Base-by-base conservation (phyloP, 2,113 vertebrate genomes). In the Rattus rattus region DNA sequence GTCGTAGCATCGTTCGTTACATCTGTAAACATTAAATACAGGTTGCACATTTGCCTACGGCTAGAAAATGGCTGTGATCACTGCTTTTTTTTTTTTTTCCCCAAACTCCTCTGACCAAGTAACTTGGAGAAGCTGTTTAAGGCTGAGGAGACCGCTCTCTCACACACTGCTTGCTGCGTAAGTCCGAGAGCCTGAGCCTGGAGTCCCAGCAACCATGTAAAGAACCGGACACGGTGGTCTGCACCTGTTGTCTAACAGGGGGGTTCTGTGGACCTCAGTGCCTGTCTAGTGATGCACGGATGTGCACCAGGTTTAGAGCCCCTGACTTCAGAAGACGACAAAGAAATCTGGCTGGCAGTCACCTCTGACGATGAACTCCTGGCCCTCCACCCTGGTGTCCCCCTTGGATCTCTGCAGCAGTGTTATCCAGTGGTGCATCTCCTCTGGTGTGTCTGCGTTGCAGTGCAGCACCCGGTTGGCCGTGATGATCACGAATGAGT, bases 401-500 rank as follows among this genome's bases (percentile, higher is more conserved):
- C 99, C 99, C 94, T 99, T 99, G 70, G 99, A 99, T 72, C 99
- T 98, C 97, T 99, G 99, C 85, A 99, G 99, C 97, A 99, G 98
- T 0, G 99, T 99, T 96, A 99, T 99, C 99, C 99, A 99, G 98
- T 99, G 99, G 96, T 99, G 99, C 99, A 99, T 99, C 98, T 99
- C 99, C 97, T 99, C 99, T 0, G 99, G 99, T 0, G 99, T 99
- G 97, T 99, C 99, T 0, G 99, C 99, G 85, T 99, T 99, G 97
- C 99, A 99, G 98, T 99, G 99, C 76, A 99, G 98, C 90, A 99
- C 99, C 7, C 99, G 99, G 98, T 99, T 99, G 52, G 99, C 99
- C 1, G 99, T 99, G 98, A 99, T 99, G 97, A 99, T 99, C 97
- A 99, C 99, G 77, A 99, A 99, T 0, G 99, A 99, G 97, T 99